These are phyloP conservation scores for Pavo muticus DNA, from an alignment of 2,113 vertebrate genomes.

Conservation along the genomic window DNA sequence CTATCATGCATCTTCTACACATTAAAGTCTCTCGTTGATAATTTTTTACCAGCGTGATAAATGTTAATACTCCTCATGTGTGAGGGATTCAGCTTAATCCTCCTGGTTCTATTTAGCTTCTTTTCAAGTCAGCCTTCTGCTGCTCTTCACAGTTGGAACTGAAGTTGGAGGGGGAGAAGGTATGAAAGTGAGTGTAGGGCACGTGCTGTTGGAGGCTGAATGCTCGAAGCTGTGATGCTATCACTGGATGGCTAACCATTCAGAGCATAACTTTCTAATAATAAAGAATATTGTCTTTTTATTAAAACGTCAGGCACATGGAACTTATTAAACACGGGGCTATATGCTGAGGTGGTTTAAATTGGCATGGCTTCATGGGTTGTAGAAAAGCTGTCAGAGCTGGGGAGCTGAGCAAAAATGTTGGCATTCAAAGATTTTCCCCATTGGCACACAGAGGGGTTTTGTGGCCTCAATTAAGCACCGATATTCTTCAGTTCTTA, in stretches of 20 bases:
- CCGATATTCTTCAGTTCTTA: background rate
- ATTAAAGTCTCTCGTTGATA: background rate
- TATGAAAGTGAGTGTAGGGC: accelerated
- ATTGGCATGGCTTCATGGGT: background rate
- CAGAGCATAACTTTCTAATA: background rate
- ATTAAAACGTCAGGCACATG: background rate
- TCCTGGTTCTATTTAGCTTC: background rate
- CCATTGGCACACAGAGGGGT: background rate
- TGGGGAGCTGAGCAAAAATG: constrained; percentile 1
- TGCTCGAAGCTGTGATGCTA: background rate
- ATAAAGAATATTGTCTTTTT: background rate
- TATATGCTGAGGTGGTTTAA: background rate
- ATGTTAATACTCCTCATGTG: background rate
- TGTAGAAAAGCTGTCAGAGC: background rate
- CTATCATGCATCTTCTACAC: background rate
- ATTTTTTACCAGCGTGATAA: background rate
- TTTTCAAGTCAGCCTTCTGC: background rate
- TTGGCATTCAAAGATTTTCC: constrained; percentile 20
- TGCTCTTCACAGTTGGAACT: background rate
- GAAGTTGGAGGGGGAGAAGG: background rate
- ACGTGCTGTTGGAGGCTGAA: background rate
- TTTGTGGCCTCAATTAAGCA: background rate
- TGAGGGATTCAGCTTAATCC: background rate
- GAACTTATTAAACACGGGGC: background rate
- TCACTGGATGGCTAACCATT: background rate